Base-by-base conservation (phyloP, 2,113 vertebrate species). In the Rhinolophus sinicus region DNA sequence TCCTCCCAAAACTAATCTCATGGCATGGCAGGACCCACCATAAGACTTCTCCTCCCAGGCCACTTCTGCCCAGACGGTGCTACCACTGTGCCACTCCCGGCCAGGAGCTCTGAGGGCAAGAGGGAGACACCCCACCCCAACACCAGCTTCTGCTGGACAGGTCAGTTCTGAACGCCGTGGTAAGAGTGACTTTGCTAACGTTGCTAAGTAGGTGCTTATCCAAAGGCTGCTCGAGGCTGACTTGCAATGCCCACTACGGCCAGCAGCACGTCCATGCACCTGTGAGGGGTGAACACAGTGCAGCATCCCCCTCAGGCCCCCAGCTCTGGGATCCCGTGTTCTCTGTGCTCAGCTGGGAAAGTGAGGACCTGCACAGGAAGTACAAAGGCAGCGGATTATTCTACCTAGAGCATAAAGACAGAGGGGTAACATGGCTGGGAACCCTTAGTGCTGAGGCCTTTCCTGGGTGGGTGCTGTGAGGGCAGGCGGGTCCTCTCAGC, bases 61-160 rank as follows among this genome's bases (percentile, higher is more conserved):
- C 97, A 99, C 97, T 99, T 99, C 97, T 99, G 98, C 89, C 93
- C 98, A 33, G 98, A 97, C 81, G 98, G 98, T 69, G 85, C 92
- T 26, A 28, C 96, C 4, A 95, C 95, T 73, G 58, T 97, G 13
- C 98, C 97, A 0, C 99, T 99, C 97, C 99, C 98, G 75, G 98
- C 98, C 64, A 98, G 99, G 90, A 99, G 95, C 54, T 99, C 98
- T 91, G 98, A 98, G 47, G 65, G 97, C 95, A 50, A 98, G 97
- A 95, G 98, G 98, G 85, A 98, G 98, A 80, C 50, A 97, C 47
- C 97, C 95, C 76, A 96, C 80, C 89, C 97, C 93, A 98, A 92
- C 67, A 98, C 98, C 96, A 98, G 98, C 88, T 97, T 98, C 0
- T 99, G 97, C 96, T 98, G 98, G 81, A 98, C 99, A 98, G 99